Percentiles rank a stretch among this genome's conserved stretches.
Evolutionary conservation across 2,113 vertebrate genomes (phyloP).

Genomic region (Tinamus guttatus): DNA sequence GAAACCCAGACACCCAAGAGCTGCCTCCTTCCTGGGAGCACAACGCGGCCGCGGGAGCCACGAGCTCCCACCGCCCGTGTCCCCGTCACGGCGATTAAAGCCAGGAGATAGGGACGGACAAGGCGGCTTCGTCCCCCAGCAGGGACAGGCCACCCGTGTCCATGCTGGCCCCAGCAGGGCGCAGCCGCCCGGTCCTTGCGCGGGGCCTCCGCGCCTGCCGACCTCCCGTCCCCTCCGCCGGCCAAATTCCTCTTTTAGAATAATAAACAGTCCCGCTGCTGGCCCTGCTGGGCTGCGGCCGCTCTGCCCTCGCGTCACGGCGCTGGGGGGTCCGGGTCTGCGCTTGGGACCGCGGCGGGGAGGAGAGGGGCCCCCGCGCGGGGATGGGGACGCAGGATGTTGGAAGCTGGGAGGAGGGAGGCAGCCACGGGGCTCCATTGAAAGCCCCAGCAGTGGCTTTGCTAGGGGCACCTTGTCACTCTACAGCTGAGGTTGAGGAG

Average conservation of each 20-base stretch:
- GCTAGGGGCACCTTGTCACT: neutral
- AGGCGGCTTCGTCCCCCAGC: neutral
- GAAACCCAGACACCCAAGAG: neutral
- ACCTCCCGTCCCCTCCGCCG: constrained; percentile 70
- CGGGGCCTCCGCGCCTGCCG: constrained; percentile 35
- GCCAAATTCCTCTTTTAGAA: constrained; percentile 81
- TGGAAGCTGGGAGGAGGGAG: neutral
- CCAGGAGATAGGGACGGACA: neutral
- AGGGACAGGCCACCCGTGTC: neutral
- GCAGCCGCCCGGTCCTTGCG: neutral
- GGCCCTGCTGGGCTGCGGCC: constrained; percentile 50
- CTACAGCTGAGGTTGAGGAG: neutral
- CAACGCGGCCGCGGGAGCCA: rapidly evolving
- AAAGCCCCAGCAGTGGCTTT: rapidly evolving
- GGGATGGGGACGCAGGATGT: neutral
- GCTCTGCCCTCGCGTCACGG: constrained; percentile 21
- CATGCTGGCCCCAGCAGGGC: neutral
- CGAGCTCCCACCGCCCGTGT: rapidly evolving
- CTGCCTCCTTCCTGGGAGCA: neutral
- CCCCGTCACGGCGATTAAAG: neutral
- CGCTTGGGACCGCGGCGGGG: rapidly evolving
- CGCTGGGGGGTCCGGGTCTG: neutral
- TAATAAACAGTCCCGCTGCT: constrained; percentile 77
- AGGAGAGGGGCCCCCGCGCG: rapidly evolving
- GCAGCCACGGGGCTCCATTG: rapidly evolving